phyloP scores from a whole-genome alignment of 2,113 vertebrate genomes.

The Cepphus grylle region DNA sequence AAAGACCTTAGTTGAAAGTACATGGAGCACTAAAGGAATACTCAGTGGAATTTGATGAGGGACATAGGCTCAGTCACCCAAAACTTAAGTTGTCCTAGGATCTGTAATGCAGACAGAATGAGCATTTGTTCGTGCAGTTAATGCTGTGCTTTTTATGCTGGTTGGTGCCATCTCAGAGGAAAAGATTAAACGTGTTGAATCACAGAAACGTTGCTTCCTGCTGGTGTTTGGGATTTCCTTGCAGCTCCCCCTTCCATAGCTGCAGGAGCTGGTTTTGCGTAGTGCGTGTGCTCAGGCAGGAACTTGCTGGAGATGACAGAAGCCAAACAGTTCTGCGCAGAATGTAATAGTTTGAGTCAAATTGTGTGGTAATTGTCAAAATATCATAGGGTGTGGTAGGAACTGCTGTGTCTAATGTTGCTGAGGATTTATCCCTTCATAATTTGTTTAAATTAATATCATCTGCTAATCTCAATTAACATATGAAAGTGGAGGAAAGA shows the following conservation, averaged over 20 bases:
- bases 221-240: constrained; percentile 43
- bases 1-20: not conserved
- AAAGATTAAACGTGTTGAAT: not conserved
- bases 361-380: constrained; percentile 6
- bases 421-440: not conserved
- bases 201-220: constrained; percentile 6
- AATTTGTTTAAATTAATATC: not conserved
- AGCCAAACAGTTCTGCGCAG: not conserved
- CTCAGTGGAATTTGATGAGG: not conserved
- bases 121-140: not conserved
- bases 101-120: not conserved
- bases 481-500: accelerated
- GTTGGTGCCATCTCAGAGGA: not conserved
- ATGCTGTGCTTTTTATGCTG: not conserved
- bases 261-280: not conserved
- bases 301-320: not conserved
- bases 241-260: not conserved
- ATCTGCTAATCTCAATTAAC: not conserved
- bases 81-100: not conserved
- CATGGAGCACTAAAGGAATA: not conserved
- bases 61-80: not conserved
- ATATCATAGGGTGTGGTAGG: not conserved
- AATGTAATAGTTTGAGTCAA: constrained; percentile 20
- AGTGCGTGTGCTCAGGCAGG: not conserved
- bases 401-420: not conserved